phyloP scores from a whole-genome alignment of 2,888 invertebrate species.

The Cerastis rubricosa region DNA sequence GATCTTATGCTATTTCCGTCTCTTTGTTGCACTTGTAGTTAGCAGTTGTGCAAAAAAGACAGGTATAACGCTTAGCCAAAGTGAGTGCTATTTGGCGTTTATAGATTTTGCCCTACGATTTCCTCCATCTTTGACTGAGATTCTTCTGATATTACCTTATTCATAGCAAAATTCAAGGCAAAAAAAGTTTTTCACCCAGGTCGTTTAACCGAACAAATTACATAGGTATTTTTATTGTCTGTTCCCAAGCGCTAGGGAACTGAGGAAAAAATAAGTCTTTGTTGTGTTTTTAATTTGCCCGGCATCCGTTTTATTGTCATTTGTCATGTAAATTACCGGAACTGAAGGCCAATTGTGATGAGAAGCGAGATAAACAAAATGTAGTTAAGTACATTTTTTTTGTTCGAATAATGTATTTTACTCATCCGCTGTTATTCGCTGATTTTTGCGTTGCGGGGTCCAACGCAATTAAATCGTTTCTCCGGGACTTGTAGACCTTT shows the following conservation, averaged over 20 bases:
- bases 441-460: too few relatives aligned
- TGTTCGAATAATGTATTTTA: too few relatives aligned
- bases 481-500: background rate
- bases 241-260: background rate
- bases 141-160: too few relatives aligned
- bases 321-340: conserved; percentile 40
- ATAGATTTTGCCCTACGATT: background rate
- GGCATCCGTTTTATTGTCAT: conserved; percentile 27
- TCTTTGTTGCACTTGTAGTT: background rate
- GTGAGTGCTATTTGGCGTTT: background rate
- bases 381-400: too few relatives aligned
- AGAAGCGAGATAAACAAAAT: background rate
- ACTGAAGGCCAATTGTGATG: conserved; percentile 22
- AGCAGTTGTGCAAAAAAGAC: background rate
- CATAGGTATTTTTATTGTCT: conserved; percentile 6
- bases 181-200: background rate
- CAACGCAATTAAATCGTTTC: background rate
- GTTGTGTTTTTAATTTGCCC: conserved; percentile 36
- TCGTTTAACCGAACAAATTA: conserved; percentile 13
- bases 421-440: too few relatives aligned
- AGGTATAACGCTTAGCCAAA: background rate
- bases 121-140: background rate
- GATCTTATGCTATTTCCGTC: too few relatives aligned
- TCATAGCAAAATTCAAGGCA: background rate
- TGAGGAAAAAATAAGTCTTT: conserved; percentile 30